Percentiles rank a stretch among this genome's conserved stretches.
Evolutionary conservation across 2,888 invertebrate genomes (phyloP).

Genomic region (Tenthredo distinguenda): DNA sequence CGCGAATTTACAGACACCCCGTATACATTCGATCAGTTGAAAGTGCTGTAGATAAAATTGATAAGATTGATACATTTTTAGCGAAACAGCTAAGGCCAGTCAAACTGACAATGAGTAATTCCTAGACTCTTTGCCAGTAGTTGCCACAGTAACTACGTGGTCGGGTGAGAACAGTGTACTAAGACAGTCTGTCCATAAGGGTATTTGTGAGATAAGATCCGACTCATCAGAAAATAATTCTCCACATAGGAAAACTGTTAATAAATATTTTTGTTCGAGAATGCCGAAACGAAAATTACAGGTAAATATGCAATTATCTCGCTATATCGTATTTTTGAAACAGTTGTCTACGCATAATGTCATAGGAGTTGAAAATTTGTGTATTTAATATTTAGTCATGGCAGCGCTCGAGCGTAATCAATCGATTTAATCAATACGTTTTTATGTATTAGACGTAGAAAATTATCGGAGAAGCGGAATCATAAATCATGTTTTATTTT

Average conservation of each 20-base stretch:
- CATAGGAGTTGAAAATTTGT: too few relatives aligned
- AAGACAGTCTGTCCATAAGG: neutral
- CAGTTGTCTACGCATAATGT: neutral
- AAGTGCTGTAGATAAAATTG: neutral
- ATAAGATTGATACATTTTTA: constrained; percentile 16
- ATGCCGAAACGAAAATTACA: constrained; percentile 2
- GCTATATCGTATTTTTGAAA: neutral
- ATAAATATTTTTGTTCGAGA: neutral
- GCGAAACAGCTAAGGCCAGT: neutral
- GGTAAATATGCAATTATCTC: neutral
- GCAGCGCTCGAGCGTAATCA: neutral
- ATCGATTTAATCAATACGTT: neutral
- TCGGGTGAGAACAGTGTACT: neutral
- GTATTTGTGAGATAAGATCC: neutral
- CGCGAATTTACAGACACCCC: too few relatives aligned
- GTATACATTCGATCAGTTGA: neutral
- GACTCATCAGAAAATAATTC: neutral
- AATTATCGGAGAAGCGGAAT: neutral
- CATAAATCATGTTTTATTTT: neutral
- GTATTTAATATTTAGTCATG: neutral
- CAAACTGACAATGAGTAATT: neutral
- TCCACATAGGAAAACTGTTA: neutral
- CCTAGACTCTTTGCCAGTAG: neutral
- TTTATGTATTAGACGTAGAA: neutral
- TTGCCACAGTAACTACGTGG: neutral